A percentile compares a stretch with the other conserved stretches of the same genome.
Conservation (phyloP, 2,888 invertebrate species). For the Apamea anceps region DNA sequence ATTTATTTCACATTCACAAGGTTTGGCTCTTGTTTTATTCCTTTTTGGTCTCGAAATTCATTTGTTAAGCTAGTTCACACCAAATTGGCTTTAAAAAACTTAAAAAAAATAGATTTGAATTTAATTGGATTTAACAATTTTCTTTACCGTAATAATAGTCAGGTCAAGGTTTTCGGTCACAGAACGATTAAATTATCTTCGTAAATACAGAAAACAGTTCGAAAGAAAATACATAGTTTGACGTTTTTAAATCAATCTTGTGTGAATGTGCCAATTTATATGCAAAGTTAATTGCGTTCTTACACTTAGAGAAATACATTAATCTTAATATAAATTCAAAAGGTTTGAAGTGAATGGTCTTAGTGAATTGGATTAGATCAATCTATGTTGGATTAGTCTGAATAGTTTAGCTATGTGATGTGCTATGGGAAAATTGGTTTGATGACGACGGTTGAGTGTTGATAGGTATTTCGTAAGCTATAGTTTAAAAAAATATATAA, state of each 20-base stretch:
- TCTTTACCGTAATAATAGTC: background rate
- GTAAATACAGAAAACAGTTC: background rate
- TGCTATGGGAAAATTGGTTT: conserved; percentile 1
- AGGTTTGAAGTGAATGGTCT: conserved; percentile 47
- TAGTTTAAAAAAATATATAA: background rate
- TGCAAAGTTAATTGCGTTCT: conserved; percentile 47
- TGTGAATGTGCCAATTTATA: conserved; percentile 55
- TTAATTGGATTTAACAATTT: too few species aligned
- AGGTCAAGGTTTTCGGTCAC: background rate
- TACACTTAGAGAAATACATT: conserved; percentile 42
- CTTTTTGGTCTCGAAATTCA: background rate
- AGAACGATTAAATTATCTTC: background rate
- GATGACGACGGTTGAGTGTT: background rate
- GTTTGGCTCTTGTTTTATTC: background rate
- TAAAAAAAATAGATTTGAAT: too few species aligned
- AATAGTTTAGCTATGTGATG: conserved; percentile 19
- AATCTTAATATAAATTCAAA: conserved; percentile 59
- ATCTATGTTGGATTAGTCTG: conserved; percentile 21
- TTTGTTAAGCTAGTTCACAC: too few species aligned
- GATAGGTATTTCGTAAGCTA: background rate
- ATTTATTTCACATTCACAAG: background rate
- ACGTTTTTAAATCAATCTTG: conserved; percentile 35
- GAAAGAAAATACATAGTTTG: conserved; percentile 22
- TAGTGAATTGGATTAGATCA: conserved; percentile 33
- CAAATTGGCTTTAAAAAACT: too few species aligned